These are phyloP conservation scores for Prorops nasuta DNA, from an alignment of 1,140 invertebrate species.

Conservation along the genomic window DNA sequence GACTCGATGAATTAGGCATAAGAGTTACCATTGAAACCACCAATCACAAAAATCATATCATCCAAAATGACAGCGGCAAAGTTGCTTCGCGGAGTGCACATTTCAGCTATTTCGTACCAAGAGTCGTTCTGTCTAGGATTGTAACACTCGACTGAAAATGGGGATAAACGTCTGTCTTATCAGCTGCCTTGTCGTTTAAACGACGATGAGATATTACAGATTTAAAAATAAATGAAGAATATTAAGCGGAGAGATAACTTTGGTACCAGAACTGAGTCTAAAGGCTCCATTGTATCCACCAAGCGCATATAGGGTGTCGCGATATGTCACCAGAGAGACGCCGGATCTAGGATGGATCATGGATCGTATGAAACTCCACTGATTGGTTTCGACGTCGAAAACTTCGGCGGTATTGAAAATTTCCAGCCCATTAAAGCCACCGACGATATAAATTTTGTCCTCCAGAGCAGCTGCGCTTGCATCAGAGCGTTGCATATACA, in stretches of 20 bases:
- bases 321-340: constrained; percentile 71
- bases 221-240: not conserved
- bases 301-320: constrained; percentile 70
- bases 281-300: constrained; percentile 74
- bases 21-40: constrained; percentile 80
- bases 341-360: constrained; percentile 79
- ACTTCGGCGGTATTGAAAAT: constrained; percentile 66
- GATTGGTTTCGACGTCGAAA: constrained; percentile 62
- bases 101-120: constrained; percentile 71
- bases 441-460: constrained; percentile 67
- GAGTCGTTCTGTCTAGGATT: constrained; percentile 60
- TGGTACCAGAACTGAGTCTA: constrained; percentile 46
- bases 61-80: constrained; percentile 79
- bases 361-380: constrained; percentile 72
- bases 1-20: no score
- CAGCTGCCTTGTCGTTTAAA: no score
- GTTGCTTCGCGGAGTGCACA: constrained; percentile 82
- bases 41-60: constrained; percentile 78
- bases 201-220: no score
- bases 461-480: constrained; percentile 59
- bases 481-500: constrained; percentile 79
- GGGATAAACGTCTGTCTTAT: no score
- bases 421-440: constrained; percentile 74
- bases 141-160: constrained; percentile 66
- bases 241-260: not conserved